Conservation (phyloP, 1,140 invertebrate genomes). For the Lordiphosa clarofinis region DNA sequence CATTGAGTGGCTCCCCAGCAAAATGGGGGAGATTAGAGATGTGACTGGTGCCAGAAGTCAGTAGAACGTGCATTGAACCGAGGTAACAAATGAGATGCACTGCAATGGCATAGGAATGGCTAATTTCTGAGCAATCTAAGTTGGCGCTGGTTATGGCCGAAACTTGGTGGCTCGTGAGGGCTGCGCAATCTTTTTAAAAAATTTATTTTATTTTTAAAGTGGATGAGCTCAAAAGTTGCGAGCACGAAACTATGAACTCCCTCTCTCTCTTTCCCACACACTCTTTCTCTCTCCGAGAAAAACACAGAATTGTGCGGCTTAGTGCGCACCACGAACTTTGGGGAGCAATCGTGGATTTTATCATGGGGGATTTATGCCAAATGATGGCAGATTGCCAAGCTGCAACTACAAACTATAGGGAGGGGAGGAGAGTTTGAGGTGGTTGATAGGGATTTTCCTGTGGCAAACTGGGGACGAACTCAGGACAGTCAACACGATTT, state of each 20-base stretch:
- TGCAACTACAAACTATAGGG: constrained; percentile 49
- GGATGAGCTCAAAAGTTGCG: constrained; percentile 47
- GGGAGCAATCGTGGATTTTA: constrained; percentile 66
- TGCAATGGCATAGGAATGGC: constrained; percentile 57
- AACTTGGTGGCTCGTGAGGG: constrained; percentile 48
- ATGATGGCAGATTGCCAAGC: constrained; percentile 76
- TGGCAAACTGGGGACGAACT: constrained; percentile 26
- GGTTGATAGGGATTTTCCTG: constrained; percentile 36
- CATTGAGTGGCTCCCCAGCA: neutral
- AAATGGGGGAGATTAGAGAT: constrained; percentile 30
- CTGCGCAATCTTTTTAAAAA: constrained; percentile 59
- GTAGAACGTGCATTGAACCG: constrained; percentile 49
- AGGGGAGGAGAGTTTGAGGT: neutral
- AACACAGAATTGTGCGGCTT: constrained; percentile 61
- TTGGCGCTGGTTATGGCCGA: constrained; percentile 33
- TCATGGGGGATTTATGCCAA: constrained; percentile 66
- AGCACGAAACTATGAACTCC: constrained; percentile 50
- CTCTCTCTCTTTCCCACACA: neutral
- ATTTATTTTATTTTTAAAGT: constrained; percentile 57
- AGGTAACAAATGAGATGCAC: constrained; percentile 20
- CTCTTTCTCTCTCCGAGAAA: constrained; percentile 8
- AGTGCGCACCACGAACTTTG: constrained; percentile 48
- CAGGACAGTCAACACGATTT: constrained; percentile 38
- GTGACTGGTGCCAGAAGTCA: constrained; percentile 11
- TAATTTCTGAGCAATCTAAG: constrained; percentile 41